Evolutionary conservation across 2,797 vertebrate species (phyloP).

Genomic region (Danionella dracula): DNA sequence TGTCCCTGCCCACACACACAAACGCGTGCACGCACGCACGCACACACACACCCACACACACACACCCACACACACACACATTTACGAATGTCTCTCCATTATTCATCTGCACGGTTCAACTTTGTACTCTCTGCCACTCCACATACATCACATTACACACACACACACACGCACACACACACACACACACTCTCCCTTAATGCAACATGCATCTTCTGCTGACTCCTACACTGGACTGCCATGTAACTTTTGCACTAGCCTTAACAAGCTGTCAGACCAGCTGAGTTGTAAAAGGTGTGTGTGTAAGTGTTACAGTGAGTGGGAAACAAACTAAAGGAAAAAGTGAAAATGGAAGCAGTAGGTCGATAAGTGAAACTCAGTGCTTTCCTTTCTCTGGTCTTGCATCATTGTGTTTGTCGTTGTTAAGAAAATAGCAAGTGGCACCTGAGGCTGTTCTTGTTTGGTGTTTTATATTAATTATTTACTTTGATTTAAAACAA

Average conservation of each 20-base stretch:
- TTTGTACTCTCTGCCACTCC: conserved; percentile 25
- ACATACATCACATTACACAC: conserved; percentile 34
- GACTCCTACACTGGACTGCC: conserved; percentile 2
- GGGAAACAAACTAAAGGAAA: background rate
- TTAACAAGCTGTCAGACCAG: conserved; percentile 24
- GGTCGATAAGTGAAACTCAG: conserved; percentile 4
- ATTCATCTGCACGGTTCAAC: conserved; percentile 24
- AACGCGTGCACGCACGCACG: background rate
- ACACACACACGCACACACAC: too few species aligned
- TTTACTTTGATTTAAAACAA: too few species aligned
- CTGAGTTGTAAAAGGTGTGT: background rate
- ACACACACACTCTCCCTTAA: conserved; percentile 16
- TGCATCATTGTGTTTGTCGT: conserved; percentile 35
- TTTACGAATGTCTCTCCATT: conserved; percentile 25
- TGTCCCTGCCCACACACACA: background rate
- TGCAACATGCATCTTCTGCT: conserved; percentile 19
- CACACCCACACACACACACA: background rate
- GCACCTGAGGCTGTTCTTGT: too few species aligned
- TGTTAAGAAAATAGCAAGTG: conserved; percentile 26
- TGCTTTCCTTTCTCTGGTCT: conserved; percentile 30
- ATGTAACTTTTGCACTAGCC: conserved; percentile 33
- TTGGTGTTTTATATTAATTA: too few species aligned
- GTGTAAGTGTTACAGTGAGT: background rate
- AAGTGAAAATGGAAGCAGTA: background rate
- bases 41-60: too few species aligned